These are phyloP conservation scores for Melanitta fusca DNA, from an alignment of 2,797 vertebrate species.

Conservation along the genomic window DNA sequence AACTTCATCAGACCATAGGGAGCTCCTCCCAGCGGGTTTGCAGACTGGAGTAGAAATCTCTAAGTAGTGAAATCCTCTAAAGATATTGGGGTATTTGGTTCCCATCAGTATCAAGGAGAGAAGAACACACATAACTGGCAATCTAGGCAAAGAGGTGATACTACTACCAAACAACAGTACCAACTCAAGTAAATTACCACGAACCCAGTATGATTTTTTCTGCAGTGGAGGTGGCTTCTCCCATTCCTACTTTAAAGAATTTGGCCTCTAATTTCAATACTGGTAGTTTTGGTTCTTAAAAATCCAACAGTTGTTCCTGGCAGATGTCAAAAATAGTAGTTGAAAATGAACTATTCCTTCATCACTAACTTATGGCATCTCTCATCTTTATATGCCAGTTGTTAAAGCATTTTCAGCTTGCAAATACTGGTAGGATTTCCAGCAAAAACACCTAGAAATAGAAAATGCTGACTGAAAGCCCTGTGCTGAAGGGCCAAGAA, in stretches of 20 bases:
- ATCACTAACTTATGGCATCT: neutral
- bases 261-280: neutral
- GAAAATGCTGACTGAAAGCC: constrained; percentile 20
- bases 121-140: neutral
- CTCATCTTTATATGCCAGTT: neutral
- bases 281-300: neutral
- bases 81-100: neutral
- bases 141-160: neutral
- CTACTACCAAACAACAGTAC: neutral
- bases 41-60: neutral
- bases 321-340: neutral
- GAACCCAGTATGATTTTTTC: neutral
- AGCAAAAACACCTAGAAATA: neutral
- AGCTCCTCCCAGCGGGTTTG: neutral
- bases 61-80: neutral
- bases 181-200: neutral
- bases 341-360: neutral
- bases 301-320: neutral
- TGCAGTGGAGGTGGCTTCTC: neutral
- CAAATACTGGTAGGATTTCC: neutral
- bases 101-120: neutral
- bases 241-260: neutral
- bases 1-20: neutral
- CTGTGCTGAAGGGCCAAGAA: neutral
- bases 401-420: constrained; percentile 15